Conservation (phyloP, 1,140 invertebrate species). For the Lucilia sericata region DNA sequence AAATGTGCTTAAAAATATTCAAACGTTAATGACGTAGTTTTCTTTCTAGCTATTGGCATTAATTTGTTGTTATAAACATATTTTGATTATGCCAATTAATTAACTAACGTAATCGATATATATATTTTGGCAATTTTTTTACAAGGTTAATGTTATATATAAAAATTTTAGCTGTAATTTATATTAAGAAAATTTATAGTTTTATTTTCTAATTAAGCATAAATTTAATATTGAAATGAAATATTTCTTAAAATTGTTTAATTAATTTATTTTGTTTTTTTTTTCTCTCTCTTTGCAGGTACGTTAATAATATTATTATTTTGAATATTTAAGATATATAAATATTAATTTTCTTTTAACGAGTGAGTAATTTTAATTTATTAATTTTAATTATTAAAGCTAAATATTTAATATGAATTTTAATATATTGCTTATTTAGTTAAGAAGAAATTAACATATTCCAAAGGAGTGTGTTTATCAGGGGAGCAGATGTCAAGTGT, state of each 20-base stretch:
- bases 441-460: no score
- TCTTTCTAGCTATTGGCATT: neutral
- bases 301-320: neutral
- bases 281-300: neutral
- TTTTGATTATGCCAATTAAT: slow-evolving; percentile 13
- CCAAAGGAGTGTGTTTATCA: no score
- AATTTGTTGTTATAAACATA: neutral
- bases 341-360: neutral
- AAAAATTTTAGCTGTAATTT: neutral
- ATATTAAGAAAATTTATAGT: neutral
- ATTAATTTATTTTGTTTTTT: neutral
- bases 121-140: neutral
- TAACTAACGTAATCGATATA: neutral
- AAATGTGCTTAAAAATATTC: neutral
- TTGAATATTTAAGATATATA: neutral
- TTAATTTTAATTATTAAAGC: neutral
- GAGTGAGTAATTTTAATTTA: slow-evolving; percentile 7
- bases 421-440: no score
- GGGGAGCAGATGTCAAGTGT: no score
- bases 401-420: no score
- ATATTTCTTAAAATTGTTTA: neutral
- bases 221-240: neutral
- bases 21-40: neutral
- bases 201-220: neutral
- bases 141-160: neutral